These are phyloP conservation scores for Syritta pipiens DNA, from an alignment of 2,888 invertebrate genomes.

Conservation along the genomic window DNA sequence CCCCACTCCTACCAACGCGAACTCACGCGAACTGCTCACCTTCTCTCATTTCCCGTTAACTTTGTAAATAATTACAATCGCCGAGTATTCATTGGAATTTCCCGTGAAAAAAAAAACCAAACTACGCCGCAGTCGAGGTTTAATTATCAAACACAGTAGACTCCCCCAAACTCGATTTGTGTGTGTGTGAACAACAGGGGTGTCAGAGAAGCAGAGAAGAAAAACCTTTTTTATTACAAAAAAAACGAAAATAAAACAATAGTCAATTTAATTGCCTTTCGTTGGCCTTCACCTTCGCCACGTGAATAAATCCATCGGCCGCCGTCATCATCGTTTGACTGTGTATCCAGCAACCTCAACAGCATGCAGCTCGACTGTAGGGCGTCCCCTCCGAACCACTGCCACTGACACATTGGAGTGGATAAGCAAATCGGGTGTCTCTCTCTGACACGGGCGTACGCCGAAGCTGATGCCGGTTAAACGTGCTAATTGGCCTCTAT, in stretches of 20 bases:
- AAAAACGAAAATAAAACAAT: constrained; percentile 36
- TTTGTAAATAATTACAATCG: no score
- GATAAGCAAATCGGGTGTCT: constrained; percentile 8
- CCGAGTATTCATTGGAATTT: no score
- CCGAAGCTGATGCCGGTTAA: constrained; percentile 5
- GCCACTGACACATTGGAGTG: neutral
- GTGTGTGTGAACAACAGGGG: neutral
- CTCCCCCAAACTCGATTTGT: no score
- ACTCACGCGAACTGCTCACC: no score
- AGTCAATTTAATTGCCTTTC: constrained; percentile 59
- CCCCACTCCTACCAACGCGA: no score
- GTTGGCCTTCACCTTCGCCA: constrained; percentile 62
- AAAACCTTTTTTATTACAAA: constrained; percentile 10
- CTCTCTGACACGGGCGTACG: neutral
- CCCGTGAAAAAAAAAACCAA: no score
- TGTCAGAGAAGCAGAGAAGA: neutral
- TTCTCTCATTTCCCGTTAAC: no score
- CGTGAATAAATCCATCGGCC: constrained; percentile 18
- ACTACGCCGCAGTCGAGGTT: no score
- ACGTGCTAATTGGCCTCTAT: constrained; percentile 52
- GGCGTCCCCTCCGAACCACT: no score
- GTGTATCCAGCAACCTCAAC: neutral
- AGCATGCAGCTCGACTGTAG: neutral
- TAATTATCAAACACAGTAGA: no score
- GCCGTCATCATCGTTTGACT: constrained; percentile 11